Evolutionary conservation across 2,113 vertebrate genomes (phyloP), one percentile per base, ranked within the genome.

Genomic region (Serilophus lunatus): DNA sequence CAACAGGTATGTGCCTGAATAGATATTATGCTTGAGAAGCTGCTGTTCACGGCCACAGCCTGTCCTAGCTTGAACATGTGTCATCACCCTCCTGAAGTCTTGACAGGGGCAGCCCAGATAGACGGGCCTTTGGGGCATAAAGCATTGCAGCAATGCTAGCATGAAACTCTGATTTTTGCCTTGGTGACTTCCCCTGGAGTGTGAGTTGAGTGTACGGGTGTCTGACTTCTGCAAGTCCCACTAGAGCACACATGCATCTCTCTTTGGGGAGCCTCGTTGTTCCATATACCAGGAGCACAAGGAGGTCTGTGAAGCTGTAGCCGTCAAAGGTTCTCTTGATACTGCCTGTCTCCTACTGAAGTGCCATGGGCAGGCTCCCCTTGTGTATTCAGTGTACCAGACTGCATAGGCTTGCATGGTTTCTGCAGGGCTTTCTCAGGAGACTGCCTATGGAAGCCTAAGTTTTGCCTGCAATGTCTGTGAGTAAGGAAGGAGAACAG

Each of bases 171-270:
- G 44, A 4, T 68, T 87, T 42, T 91, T 63, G 12, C 19, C 18
- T 44, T 50, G 7, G 8, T 59, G 44, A 19, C 54, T 84, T 75
- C 3, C 17, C 11, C 29, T 84, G 80, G 22, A 38, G 12, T 31
- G 13, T n/a, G 18, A 5, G 3, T 23, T 70, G 45, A 9, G 17
- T 44, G 71, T 49, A 25, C 1, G 0, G 2, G 4, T n/a, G 11
- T 35, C 29, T 0, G 3, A 19, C 26, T 51, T 54, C 47, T 36
- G 4, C 16, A 9, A 8, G 35, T 50, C 54, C n/a, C 51, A 31
- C 22, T 12, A 28, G 26, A 42, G 12, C 23, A 42, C 1, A 3
- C 0, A 0, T 23, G 6, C 13, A 18, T 12, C 13, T 54, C 33
- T 59, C 38, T 54, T 54, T 19, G 40, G 24, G 26, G 33, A 86